phyloP scores from a whole-genome alignment of 2,113 vertebrate genomes.

The Embiotoca jacksoni region DNA sequence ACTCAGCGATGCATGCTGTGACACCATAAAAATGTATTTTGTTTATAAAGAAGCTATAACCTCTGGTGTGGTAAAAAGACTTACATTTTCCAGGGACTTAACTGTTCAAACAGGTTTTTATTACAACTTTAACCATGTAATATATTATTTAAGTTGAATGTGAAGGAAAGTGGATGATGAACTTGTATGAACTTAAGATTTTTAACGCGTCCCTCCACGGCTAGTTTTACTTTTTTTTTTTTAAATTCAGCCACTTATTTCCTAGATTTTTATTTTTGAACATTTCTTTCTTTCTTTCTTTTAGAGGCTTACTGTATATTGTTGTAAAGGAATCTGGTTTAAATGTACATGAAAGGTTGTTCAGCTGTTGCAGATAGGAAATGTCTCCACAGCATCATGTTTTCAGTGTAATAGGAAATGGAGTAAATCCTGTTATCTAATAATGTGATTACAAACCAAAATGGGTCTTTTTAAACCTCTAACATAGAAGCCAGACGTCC shows the following conservation, averaged over 20 bases:
- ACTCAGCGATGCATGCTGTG: too few species aligned
- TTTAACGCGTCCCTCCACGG: too few species aligned
- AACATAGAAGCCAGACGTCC: not conserved
- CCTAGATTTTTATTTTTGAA: not conserved
- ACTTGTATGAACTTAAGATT: too few species aligned
- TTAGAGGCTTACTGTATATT: not conserved
- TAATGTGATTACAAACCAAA: constrained; percentile 15
- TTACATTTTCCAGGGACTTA: too few species aligned
- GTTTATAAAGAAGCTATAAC: too few species aligned
- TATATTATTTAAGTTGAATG: too few species aligned
- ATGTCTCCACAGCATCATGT: not conserved
- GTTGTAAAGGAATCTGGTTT: not conserved
- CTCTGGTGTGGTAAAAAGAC: too few species aligned
- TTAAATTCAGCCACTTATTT: not conserved
- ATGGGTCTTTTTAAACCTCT: not conserved
- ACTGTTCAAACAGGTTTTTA: too few species aligned
- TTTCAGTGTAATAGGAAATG: constrained; percentile 12
- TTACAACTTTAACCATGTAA: too few species aligned
- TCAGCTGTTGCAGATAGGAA: not conserved
- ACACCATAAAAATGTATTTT: too few species aligned
- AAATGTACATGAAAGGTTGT: not conserved
- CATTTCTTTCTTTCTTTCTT: not conserved
- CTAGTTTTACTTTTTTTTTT: too few species aligned
- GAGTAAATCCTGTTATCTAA: not conserved
- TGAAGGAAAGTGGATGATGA: too few species aligned